Evolutionary conservation across 2,888 invertebrate species (phyloP), one percentile per base, ranked within the genome.

Genomic region (Oxystoma pomonae): DNA sequence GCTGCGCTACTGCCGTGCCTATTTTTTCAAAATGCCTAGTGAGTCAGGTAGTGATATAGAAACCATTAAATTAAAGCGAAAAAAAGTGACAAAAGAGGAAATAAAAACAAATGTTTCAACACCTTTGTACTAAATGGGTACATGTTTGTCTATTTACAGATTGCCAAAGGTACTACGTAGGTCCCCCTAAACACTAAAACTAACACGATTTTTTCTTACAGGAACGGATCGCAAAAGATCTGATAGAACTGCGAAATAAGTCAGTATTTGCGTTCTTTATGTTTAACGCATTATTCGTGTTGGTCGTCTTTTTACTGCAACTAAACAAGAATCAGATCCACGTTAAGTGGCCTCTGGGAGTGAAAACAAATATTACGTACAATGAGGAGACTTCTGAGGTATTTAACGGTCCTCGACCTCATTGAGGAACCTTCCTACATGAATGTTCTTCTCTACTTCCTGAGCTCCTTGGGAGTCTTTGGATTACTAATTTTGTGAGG

Each of bases 271-370:
- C 94, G 80, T 97, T 98, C 90, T 92, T 98, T 86, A 98, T 98
- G 97, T 92, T 98, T 87, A 99, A 98, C 89, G 94, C 97, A 82
- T 90, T 98, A 80, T 98, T 98, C 90, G 95, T 98, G 81, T 90
- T 98, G 85, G 94, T 97, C 84, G 96, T 98, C 80, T 95, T 98
- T 85, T 91, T 98, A 83, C 91, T 99, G 81, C 98, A 98, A 90
- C 89, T 98, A 83, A 96, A 98, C 86, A 97, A 97, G 90, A 95
- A 96, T 86, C 93, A 94, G 84, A 89, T 98, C 81, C 95, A 97
- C 86, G 90, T 97, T 84, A 88, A 94, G 85, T 97, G 97, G 97
- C 97, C 96, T 80, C 88, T 95, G 80, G 94, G 94, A 81, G 91
- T 94, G 83, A 92, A 91, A 86, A 94, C 93, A 82, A 96, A 96